Base-by-base conservation (phyloP, 37 sponge, comb jelly and placozoan genomes). In the Dysidea cf. avara region DNA sequence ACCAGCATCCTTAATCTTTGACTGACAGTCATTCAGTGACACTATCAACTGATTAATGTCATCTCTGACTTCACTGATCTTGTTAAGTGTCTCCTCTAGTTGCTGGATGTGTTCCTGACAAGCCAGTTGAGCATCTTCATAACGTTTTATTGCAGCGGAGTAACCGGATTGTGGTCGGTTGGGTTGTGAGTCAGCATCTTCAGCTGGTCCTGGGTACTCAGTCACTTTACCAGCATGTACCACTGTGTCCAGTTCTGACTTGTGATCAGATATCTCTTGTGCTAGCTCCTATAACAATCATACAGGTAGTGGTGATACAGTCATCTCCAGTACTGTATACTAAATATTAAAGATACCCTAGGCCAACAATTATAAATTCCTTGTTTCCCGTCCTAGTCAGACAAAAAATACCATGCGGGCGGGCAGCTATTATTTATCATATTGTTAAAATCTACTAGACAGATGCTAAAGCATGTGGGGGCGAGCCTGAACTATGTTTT, bases 71-170 rank as follows among this genome's bases (percentile, higher is more conserved):
- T 46, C 51, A 22, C 68, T 61, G 20, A 66, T 66, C 24, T 60
- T 54, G 9, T 60, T 66, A 43, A 84, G 54, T 17, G 73, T 53
- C 29, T 53, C 48, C 39, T 53, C 47, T 47, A 72, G 46, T 9
- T n/a, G 20, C 29, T 64, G 40, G 21, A 54, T 2, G 1, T 35
- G 46, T 7, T 60, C 74, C 17, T 18, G 21, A 11, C 12, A 3
- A 26, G 11, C 65, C 20, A 72, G 66, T 67, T 72, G 34, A n/a
- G 65, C 29, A 12, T 65, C 53, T 7, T 61, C 53, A 62, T 78
- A 88, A 58, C 80, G 68, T 54, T 77, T 61, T 39, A 79, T 80
- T 22, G 63, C 39, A 12, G 46, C 38, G n/a, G 38, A 67, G 52
- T 88, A 76, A 21, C 83, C 85, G 24, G 83, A 31, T 28, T 64